A percentile compares a stretch with the other conserved stretches of the same genome.
Evolutionary conservation across 2,888 invertebrate species (phyloP).

Genomic region (Saturnia pavonia): DNA sequence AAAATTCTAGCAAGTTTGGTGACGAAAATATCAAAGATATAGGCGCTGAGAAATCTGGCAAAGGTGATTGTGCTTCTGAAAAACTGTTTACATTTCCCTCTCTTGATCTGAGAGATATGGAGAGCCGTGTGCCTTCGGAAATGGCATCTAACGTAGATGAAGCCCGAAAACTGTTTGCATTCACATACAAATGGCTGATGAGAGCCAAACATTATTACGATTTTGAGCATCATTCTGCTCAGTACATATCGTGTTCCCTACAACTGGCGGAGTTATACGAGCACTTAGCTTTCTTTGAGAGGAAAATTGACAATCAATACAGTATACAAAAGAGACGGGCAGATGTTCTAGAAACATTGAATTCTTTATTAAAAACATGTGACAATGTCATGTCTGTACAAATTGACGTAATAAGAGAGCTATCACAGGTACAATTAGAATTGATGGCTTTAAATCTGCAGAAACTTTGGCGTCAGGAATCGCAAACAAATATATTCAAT

Average conservation of each 20-base stretch:
- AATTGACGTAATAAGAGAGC: slow-evolving; percentile 80
- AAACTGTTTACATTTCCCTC: slow-evolving; percentile 61
- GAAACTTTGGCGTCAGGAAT: slow-evolving; percentile 78
- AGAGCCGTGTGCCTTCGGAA: slow-evolving; percentile 57
- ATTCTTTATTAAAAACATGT: slow-evolving; percentile 75
- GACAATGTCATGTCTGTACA: slow-evolving; percentile 77
- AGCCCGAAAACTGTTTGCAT: slow-evolving; percentile 78
- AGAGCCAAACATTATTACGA: slow-evolving; percentile 81
- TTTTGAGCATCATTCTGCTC: slow-evolving; percentile 80
- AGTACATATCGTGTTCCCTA: slow-evolving; percentile 82
- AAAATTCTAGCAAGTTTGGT: slow-evolving; percentile 44
- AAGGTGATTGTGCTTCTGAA: slow-evolving; percentile 55
- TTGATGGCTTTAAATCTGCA: slow-evolving; percentile 83
- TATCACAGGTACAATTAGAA: slow-evolving; percentile 84
- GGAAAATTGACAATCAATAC: slow-evolving; percentile 83
- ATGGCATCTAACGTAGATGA: slow-evolving; percentile 60
- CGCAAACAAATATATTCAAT: slow-evolving; percentile 67
- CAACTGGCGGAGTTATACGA: slow-evolving; percentile 85
- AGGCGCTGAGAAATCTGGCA: slow-evolving; percentile 59
- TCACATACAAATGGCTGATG: slow-evolving; percentile 83
- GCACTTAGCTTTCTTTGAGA: slow-evolving; percentile 87
- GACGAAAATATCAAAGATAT: slow-evolving; percentile 64
- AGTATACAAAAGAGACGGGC: slow-evolving; percentile 82
- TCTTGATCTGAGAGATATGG: slow-evolving; percentile 63
- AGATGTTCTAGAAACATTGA: slow-evolving; percentile 81